These are phyloP conservation scores for Tamias sibiricus DNA, from an alignment of 2,113 vertebrate species.

Conservation along the genomic window DNA sequence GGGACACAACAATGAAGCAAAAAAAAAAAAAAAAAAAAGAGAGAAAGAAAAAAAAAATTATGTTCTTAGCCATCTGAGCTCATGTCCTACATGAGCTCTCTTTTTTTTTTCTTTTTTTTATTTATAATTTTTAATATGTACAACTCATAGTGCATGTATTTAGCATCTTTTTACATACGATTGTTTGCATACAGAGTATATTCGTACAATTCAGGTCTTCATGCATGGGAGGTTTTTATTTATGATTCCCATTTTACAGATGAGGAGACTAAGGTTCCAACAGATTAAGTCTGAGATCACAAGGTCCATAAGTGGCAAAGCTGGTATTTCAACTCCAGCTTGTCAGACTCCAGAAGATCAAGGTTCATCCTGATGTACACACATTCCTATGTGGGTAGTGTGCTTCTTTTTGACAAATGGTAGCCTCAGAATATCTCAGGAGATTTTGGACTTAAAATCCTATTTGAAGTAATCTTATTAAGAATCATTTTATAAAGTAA, in stretches of 20 bases:
- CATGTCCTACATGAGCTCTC: too few species aligned
- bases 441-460: neutral
- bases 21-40: too few species aligned
- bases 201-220: too few species aligned
- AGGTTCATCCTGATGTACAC: neutral
- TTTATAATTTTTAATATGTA: too few species aligned
- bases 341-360: neutral
- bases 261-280: neutral
- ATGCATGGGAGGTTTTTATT: neutral
- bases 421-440: neutral
- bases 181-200: too few species aligned
- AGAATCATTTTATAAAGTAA: slow-evolving; percentile 16
- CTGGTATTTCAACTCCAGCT: neutral
- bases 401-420: neutral
- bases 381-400: neutral
- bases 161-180: too few species aligned
- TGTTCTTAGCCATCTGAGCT: too few species aligned
- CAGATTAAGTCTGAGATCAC: neutral
- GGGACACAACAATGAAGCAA: too few species aligned
- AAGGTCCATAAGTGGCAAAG: neutral
- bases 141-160: too few species aligned
- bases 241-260: neutral
- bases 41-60: too few species aligned
- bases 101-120: too few species aligned
- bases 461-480: slow-evolving; percentile 32